Base-by-base conservation (phyloP, 2,113 vertebrate species). In the Dolichallabes microphthalmus region DNA sequence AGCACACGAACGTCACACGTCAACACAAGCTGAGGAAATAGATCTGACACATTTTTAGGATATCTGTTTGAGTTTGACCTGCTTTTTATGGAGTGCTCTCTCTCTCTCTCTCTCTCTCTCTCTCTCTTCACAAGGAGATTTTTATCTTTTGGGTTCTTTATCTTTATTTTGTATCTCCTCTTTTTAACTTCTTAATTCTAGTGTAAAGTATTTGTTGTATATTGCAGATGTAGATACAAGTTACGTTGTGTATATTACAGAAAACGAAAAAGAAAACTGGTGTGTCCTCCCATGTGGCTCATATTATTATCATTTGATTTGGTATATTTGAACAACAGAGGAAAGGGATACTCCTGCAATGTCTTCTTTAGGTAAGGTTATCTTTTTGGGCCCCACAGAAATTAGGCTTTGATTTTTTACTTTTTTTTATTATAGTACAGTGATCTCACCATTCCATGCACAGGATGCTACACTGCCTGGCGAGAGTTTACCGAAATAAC, bases 131-230 rank as follows among this genome's bases (percentile, higher is more conserved):
- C 93, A 93, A 95, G 95, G 95, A 96, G 94, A 94, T 83, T 91
- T 91, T 87, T 90, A 93, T 92, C 92, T 93, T 89, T 92, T 89
- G 83, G 52, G 82, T 82, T 79, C 75, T 84, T 84, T 83, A 5
- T 91, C 91, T 90, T 86, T 86, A 73, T 88, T 89, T 90, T 89
- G 79, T 82, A 89, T 90, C 93, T 94, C 90, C 94, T 93, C 90
- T 97, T 97, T 98, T 96, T 97, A 97, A 95, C 96, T 96, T 96
- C 96, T 96, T 32, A 58, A 89, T 91, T 93, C 92, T 96, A 95
- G 96, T 98, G 97, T 98, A 97, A 97, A 98, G 96, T 98, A 97
- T 96, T 98, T 95, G 96, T 97, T 97, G 98, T 98, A 97, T 96
- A 99, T 97, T 97, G 96, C 95, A 92, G 94, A 89, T 90, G 87